These are phyloP conservation scores for Sminthurides bifidus DNA, from an alignment of 1,140 invertebrate species.

Conservation along the genomic window DNA sequence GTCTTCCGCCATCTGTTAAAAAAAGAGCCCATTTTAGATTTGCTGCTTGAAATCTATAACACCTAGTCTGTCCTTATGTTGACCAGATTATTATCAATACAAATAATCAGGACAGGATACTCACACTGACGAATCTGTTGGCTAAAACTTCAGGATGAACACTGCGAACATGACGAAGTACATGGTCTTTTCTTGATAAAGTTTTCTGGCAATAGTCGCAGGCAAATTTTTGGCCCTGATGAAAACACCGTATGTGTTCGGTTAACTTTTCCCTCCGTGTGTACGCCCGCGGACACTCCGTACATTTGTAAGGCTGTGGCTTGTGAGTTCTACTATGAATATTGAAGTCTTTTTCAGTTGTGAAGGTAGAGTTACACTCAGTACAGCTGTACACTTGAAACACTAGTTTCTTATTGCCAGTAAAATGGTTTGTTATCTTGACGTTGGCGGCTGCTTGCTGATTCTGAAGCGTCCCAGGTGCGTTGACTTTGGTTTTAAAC, in stretches of 20 bases:
- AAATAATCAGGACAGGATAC: too few species aligned
- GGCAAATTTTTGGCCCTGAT: slow-evolving; percentile 30
- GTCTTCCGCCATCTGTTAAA: slow-evolving; percentile 17
- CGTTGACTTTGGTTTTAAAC: slow-evolving; percentile 6
- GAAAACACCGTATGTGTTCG: slow-evolving; percentile 30
- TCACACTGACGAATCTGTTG: slow-evolving; percentile 21
- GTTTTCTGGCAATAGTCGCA: slow-evolving; percentile 30
- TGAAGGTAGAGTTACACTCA: slow-evolving; percentile 25
- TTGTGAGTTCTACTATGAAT: slow-evolving; percentile 26
- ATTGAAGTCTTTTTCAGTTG: slow-evolving; percentile 22
- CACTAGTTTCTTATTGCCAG: slow-evolving; percentile 15
- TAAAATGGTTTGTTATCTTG: not conserved
- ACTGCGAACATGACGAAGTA: slow-evolving; percentile 26
- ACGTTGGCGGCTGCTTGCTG: not conserved
- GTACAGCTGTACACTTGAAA: slow-evolving; percentile 21
- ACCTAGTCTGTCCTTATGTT: too few species aligned
- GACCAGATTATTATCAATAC: too few species aligned
- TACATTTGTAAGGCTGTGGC: slow-evolving; percentile 26
- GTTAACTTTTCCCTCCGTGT: slow-evolving; percentile 22
- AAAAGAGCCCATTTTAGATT: not conserved
- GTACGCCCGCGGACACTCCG: slow-evolving; percentile 27
- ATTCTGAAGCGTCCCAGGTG: not conserved
- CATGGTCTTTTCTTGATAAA: slow-evolving; percentile 28
- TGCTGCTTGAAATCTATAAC: too few species aligned
- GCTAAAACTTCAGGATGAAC: slow-evolving; percentile 30